Percentiles rank a stretch among this genome's conserved stretches.
Evolutionary conservation across 2,888 invertebrate genomes (phyloP).

Genomic region (Aspidiotus destructor): DNA sequence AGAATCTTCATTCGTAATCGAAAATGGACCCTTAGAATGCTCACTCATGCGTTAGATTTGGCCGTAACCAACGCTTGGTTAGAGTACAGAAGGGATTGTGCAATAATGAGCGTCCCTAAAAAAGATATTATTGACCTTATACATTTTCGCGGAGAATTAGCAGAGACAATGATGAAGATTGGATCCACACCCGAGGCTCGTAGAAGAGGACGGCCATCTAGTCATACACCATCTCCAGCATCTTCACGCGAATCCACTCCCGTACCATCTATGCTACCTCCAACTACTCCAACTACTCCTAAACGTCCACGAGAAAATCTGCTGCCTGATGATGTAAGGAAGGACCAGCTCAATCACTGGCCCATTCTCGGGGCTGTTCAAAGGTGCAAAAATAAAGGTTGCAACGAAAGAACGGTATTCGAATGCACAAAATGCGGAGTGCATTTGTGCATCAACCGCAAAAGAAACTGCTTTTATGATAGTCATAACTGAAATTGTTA

Average conservation of each 20-base stretch:
- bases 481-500: too few species aligned
- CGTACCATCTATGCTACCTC: neutral
- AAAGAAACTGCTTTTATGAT: neutral
- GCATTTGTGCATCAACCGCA: neutral
- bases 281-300: neutral
- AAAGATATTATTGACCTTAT: conserved; percentile 26
- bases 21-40: conserved; percentile 36
- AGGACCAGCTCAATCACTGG: neutral
- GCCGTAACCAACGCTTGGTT: conserved; percentile 34
- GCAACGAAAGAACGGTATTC: neutral
- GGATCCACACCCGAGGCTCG: neutral
- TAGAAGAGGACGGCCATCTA: neutral
- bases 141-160: conserved; percentile 30
- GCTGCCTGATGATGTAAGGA: neutral
- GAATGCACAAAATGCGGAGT: neutral
- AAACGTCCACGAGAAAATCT: neutral
- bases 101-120: neutral
- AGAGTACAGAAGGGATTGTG: conserved; percentile 30
- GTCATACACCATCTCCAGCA: too few species aligned
- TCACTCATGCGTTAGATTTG: conserved; percentile 34
- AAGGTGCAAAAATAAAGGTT: neutral
- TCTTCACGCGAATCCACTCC: too few species aligned
- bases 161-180: conserved; percentile 25
- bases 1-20: conserved; percentile 33
- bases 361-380: neutral